Base-by-base conservation (phyloP, 2,888 invertebrate species). In the Siphlonurus alternatus region DNA sequence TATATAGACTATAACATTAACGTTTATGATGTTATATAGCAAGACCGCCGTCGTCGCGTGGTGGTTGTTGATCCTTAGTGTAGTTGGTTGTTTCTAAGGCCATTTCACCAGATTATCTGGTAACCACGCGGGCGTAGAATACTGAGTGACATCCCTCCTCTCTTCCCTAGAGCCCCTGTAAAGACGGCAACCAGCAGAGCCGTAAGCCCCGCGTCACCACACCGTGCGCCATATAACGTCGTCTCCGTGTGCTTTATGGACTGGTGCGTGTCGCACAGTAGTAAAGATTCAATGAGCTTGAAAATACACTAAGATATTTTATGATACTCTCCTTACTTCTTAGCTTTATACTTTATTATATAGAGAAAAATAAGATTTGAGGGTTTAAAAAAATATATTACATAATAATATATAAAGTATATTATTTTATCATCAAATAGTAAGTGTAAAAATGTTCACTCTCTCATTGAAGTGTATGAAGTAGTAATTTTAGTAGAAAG, bases 251-350 rank as follows among this genome's bases (percentile, higher is more conserved):
- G 38, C 15, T 56, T 56, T 22, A 56, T 56, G 56, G 5, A 20
- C 56, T 56, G 5, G 22, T n/a, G 5, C 56, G 5, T 56, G 5
- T 56, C n/a, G 7, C 5, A 22, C 7, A n/a, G 56, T 22, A 56
- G 56, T 56, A 56, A 56, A 56, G 7, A 56, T 56, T 56, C 56
- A 56, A 56, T 56, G 56, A 56, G 56, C 56, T 56, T 22, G 56
- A 56, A 56, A 56, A 56, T 22, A 56, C n/a, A 56, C 53, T 51
- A 10, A n/a, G 53, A n/a, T n/a, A n/a, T n/a, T n/a, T n/a, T n/a
- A n/a, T n/a, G n/a, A n/a, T n/a, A n/a, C n/a, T n/a, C n/a, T n/a
- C n/a, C n/a, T n/a, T n/a, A n/a, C n/a, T n/a, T n/a, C n/a, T n/a
- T n/a, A n/a, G n/a, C n/a, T n/a, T n/a, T n/a, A n/a, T n/a, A n/a